Percentiles rank a stretch among this genome's conserved stretches.
These are phyloP conservation scores for Dolichoris vasculosae DNA, from an alignment of 1,140 invertebrate genomes.

Conservation along the genomic window DNA sequence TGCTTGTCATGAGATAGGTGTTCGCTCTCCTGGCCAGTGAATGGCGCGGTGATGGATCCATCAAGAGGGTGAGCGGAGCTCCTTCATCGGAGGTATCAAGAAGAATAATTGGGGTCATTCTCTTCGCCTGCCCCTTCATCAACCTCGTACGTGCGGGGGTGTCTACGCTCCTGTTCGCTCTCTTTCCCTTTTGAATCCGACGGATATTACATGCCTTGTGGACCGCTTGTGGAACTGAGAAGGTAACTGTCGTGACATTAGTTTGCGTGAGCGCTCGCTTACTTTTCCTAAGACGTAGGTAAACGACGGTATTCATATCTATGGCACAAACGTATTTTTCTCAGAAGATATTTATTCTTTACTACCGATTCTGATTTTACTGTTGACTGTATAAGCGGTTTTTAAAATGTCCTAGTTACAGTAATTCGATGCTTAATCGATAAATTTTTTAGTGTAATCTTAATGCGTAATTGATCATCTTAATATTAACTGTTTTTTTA, in stretches of 20 bases:
- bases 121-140: neutral
- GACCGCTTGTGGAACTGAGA: neutral
- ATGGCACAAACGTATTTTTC: neutral
- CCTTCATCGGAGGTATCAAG: neutral
- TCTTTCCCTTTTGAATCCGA: neutral
- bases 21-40: neutral
- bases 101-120: conserved; percentile 6
- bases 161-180: neutral
- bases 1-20: neutral
- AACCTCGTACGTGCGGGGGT: neutral
- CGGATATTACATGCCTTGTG: neutral
- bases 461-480: too few relatives aligned
- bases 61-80: neutral
- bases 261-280: neutral
- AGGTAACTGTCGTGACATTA: neutral
- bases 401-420: too few relatives aligned
- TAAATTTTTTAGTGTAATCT: too few relatives aligned
- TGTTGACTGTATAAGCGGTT: too few relatives aligned
- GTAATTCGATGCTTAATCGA: too few relatives aligned
- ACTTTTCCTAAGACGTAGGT: neutral
- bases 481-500: too few relatives aligned
- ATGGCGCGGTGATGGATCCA: neutral
- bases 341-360: too few relatives aligned
- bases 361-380: too few relatives aligned
- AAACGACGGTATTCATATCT: neutral